Conservation (phyloP, 2,888 invertebrate species). For the Epinotia bilunana region DNA sequence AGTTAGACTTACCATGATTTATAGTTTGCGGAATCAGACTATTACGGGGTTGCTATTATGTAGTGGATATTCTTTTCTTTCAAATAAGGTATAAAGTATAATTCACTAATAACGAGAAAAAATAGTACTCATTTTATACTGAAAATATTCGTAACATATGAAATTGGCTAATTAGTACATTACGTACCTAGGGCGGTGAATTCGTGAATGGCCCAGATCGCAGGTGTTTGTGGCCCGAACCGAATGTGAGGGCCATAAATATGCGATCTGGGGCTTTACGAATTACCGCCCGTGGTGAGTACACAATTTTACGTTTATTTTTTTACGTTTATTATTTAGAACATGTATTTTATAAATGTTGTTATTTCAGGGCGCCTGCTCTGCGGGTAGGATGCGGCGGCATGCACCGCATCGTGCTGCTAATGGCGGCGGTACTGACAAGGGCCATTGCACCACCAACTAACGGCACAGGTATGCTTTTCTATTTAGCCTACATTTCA, state of each 20-base stretch:
- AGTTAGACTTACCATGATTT: slow-evolving; percentile 38
- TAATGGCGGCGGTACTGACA: slow-evolving; percentile 73
- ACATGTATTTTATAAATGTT: slow-evolving; percentile 23
- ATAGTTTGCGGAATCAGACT: slow-evolving; percentile 17
- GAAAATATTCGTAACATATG: too few relatives aligned
- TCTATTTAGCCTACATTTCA: not conserved
- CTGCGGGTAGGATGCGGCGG: slow-evolving; percentile 82
- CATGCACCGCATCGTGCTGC: slow-evolving; percentile 76
- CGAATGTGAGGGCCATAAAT: too few relatives aligned
- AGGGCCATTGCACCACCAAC: slow-evolving; percentile 71
- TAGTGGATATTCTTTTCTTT: not conserved
- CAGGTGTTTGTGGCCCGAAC: too few relatives aligned
- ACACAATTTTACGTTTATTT: too few relatives aligned
- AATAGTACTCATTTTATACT: not conserved
- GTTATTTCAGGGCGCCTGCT: slow-evolving; percentile 68
- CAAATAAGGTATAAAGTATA: not conserved
- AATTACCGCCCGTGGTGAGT: too few relatives aligned
- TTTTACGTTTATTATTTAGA: too few relatives aligned
- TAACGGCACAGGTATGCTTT: slow-evolving; percentile 62
- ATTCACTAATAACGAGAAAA: not conserved
- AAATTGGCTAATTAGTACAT: too few relatives aligned
- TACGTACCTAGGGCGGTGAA: too few relatives aligned
- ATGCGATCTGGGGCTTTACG: too few relatives aligned
- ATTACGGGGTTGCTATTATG: slow-evolving; percentile 1
- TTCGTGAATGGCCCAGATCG: too few relatives aligned